Conservation (phyloP, 1,140 invertebrate genomes). For the Magallana gigas region DNA sequence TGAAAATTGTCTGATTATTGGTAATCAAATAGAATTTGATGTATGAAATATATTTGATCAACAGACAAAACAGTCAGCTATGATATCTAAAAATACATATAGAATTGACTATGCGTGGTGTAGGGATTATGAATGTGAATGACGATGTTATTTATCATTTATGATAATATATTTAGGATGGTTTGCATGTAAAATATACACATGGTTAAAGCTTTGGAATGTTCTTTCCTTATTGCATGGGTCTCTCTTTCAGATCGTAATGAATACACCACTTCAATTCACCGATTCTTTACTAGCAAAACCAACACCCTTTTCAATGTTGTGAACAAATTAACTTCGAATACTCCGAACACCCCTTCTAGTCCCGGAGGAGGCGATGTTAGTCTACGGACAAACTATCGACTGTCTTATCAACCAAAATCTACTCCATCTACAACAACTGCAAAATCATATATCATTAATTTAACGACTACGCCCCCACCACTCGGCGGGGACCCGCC, state of each 20-base stretch:
- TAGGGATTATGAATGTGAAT: not conserved
- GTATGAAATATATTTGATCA: too few species aligned
- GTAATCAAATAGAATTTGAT: too few species aligned
- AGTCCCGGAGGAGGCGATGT: not conserved
- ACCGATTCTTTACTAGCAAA: not conserved
- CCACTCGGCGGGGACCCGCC: not conserved
- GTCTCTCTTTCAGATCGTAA: constrained; percentile 8
- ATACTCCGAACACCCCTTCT: constrained; percentile 10
- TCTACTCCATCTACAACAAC: not conserved
- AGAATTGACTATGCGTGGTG: not conserved
- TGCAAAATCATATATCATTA: not conserved
- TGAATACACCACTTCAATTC: not conserved
- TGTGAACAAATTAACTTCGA: not conserved
- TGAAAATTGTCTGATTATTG: too few species aligned
- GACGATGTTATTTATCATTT: not conserved
- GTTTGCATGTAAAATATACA: not conserved
- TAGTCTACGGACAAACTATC: not conserved
- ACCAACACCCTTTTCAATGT: constrained; percentile 14
- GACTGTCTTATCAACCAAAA: not conserved
- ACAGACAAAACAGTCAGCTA: too few species aligned
- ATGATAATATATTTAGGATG: not conserved
- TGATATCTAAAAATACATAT: too few species aligned
- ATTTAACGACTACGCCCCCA: not conserved
- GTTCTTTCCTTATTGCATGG: constrained; percentile 21
- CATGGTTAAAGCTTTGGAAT: not conserved